Evolutionary conservation across 2,888 invertebrate genomes (phyloP).

Genomic region (Tetrapedia diversipes): DNA sequence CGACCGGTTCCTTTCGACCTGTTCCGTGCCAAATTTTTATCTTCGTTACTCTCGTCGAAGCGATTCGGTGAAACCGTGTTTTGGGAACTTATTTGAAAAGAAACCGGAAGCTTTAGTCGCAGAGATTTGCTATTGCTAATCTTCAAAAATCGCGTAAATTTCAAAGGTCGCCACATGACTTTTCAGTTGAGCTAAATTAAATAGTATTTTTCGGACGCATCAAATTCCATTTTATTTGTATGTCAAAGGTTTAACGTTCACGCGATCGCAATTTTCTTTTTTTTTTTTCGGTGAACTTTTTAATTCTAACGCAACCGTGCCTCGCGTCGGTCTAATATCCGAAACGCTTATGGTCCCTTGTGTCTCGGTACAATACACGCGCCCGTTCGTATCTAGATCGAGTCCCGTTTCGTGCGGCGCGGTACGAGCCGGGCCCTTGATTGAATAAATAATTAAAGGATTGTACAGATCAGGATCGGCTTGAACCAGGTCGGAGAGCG

Average conservation of each 20-base stretch:
- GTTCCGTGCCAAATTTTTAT: not conserved
- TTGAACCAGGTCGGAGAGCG: slow-evolving; percentile 40
- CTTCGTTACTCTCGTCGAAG: no score
- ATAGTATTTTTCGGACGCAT: no score
- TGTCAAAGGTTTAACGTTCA: no score
- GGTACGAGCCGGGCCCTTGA: slow-evolving; percentile 2
- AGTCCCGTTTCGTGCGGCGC: not conserved
- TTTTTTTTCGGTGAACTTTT: not conserved
- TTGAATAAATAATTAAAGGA: slow-evolving; percentile 43
- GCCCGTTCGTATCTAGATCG: slow-evolving; percentile 6
- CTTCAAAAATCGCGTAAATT: no score
- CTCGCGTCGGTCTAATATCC: not conserved
- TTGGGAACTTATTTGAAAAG: no score
- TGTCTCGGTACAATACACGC: not conserved
- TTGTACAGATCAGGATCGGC: slow-evolving; percentile 21
- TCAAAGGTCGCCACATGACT: no score
- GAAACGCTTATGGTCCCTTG: not conserved
- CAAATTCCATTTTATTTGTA: no score
- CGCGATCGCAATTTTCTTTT: no score
- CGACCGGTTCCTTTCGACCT: not conserved
- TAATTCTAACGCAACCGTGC: not conserved
- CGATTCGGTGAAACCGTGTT: no score
- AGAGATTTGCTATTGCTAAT: no score
- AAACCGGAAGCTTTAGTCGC: no score
- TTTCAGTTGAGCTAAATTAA: no score